Evolutionary conservation across 23 tunicate genomes (phyloP), one percentile per base, ranked within the genome.

Genomic region (Ascidia mentula): DNA sequence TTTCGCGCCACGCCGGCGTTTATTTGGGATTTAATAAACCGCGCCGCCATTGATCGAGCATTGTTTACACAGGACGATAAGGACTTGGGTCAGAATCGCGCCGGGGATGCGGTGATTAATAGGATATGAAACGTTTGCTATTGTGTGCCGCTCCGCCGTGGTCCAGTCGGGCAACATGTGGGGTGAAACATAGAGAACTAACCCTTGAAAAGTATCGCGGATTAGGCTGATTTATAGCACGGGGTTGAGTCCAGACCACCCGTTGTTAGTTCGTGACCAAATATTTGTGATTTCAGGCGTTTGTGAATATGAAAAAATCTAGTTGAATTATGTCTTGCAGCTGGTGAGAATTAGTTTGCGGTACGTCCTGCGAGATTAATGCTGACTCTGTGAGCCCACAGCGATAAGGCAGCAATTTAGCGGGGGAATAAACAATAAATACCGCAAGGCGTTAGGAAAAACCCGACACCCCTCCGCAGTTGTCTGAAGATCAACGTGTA

Each of bases 21-120:
- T 53, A 53, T 53, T 53, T 9, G 65, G 65, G 65, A 53, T 53
- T 53, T 53, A 53, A 53, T 53, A 53, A 53, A 53, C 65, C 65
- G 65, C 12, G 7, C 65, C 65, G 65, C 65, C 65, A 53, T 53
- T 53, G 65, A 53, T 53, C 65, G 65, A 53, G 24, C 13, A 28
- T 28, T 53, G 65, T 53, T 53, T 53, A 53, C 65, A 53, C 65
- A 53, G 24, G 24, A 26, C 65, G 65, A 53, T 53, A 53, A 53
- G 65, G 65, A 28, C 13, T 53, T 53, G 24, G 28, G 22, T 26
- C 22, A 28, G 65, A 28, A 53, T 53, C 24, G 65, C 65, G 24
- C 65, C 65, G 2, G 65, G 13, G 2, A 28, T 1, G 24, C 22
- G 65, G 65, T 53, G 65, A 53, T 53, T 53, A 53, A 53, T 53